Evolutionary conservation across 2,113 vertebrate genomes (phyloP).

Genomic region (Toxotes chatareus): DNA sequence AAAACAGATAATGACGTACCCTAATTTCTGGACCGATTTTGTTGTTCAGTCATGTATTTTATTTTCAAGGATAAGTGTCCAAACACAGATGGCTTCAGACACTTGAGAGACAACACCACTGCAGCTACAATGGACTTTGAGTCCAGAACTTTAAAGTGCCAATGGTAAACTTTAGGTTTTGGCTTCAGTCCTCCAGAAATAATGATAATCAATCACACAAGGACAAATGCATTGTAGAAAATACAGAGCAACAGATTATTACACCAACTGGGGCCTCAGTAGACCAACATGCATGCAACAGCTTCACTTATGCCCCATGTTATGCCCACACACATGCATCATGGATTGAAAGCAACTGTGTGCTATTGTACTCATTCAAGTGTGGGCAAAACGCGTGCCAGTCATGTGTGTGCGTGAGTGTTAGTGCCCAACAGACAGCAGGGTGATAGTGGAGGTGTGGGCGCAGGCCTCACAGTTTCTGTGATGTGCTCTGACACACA

Average conservation of each 20-base stretch:
- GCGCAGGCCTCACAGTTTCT: slow-evolving; percentile 64
- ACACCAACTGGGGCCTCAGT: not conserved
- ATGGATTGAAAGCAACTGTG: not conserved
- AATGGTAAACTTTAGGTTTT: not conserved
- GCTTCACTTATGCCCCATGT: not conserved
- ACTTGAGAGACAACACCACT: not conserved
- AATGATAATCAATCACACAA: not conserved
- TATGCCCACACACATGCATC: not conserved
- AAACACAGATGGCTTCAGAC: not conserved
- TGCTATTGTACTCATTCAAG: not conserved
- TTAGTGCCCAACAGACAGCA: slow-evolving; percentile 49
- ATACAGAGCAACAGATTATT: not conserved
- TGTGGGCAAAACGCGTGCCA: not conserved
- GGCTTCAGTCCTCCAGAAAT: not conserved
- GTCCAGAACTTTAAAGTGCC: not conserved
- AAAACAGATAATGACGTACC: no score
- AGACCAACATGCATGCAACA: not conserved
- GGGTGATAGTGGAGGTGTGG: slow-evolving; percentile 62
- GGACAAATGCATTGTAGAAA: not conserved
- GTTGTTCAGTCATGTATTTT: not conserved
- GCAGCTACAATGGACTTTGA: not conserved
- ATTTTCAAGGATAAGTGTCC: not conserved
- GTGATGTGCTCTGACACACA: slow-evolving; percentile 74
- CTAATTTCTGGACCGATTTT: not conserved
- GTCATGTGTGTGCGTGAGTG: slow-evolving; percentile 2